phyloP scores from a whole-genome alignment of 92 coral and sea anemone genomes.

The Siderastrea siderea region DNA sequence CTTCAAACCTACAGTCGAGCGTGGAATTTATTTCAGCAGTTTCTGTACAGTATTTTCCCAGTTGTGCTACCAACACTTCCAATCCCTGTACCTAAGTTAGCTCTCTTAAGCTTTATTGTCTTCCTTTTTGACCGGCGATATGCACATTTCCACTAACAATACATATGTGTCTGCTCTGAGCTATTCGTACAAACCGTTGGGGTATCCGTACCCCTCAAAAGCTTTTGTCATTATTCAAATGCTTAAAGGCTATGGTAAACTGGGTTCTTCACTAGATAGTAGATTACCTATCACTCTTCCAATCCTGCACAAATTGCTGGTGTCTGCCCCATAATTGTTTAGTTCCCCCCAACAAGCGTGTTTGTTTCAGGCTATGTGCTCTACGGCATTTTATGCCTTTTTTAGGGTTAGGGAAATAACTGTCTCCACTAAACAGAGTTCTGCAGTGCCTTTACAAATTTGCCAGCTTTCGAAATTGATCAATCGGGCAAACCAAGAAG shows the following conservation, averaged over 20 bases:
- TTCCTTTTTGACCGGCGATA: slow-evolving; percentile 53
- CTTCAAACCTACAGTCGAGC: slow-evolving; percentile 64
- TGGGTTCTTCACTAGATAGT: too few relatives aligned
- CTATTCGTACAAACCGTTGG: slow-evolving; percentile 42
- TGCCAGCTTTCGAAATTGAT: not conserved
- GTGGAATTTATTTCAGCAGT: slow-evolving; percentile 52
- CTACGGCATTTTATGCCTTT: too few relatives aligned
- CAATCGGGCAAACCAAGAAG: not conserved
- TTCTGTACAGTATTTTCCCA: not conserved
- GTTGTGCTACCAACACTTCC: slow-evolving; percentile 15
- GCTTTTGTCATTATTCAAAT: slow-evolving; percentile 30
- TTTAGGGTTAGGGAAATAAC: slow-evolving; percentile 22
- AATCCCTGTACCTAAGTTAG: slow-evolving; percentile 41
- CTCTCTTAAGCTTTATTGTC: slow-evolving; percentile 52
- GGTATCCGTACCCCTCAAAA: slow-evolving; percentile 30
- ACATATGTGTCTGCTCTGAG: slow-evolving; percentile 57
- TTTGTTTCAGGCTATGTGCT: not conserved
- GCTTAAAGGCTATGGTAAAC: too few relatives aligned
- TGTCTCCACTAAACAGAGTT: too few relatives aligned
- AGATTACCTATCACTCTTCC: too few relatives aligned
- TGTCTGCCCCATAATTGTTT: slow-evolving; percentile 52
- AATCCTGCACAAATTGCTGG: slow-evolving; percentile 31
- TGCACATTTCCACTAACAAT: slow-evolving; percentile 58
- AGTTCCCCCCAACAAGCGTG: not conserved
- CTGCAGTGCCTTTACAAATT: not conserved